phyloP scores from a whole-genome alignment of 2,113 vertebrate species.

The Anolis carolinensis region DNA sequence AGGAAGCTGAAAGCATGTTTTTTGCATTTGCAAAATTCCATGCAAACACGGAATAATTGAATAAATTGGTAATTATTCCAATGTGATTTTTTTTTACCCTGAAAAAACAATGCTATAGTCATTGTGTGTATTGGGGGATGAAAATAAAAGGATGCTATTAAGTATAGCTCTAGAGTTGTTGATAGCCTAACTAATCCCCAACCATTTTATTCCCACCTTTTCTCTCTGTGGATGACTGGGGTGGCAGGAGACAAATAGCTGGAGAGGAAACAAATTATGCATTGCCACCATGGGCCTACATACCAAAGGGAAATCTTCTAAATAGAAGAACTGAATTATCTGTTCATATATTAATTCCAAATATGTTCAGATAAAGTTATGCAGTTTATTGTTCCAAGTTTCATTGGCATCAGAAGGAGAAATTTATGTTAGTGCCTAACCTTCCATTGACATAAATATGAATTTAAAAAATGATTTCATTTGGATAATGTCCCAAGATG shows the following conservation, averaged over 20 bases:
- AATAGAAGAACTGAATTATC: not conserved
- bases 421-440: not conserved
- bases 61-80: not conserved
- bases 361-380: not conserved
- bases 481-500: not conserved
- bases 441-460: not conserved
- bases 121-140: conserved; percentile 15
- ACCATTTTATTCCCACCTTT: not conserved
- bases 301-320: not conserved
- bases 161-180: not conserved
- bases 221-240: not conserved
- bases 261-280: not conserved
- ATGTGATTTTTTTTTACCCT: conserved; percentile 10
- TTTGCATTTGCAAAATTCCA: conserved; percentile 29
- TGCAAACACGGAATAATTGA: conserved; percentile 25
- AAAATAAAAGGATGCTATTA: conserved; percentile 5
- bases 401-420: not conserved
- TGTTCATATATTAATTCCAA: not conserved
- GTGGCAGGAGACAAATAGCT: not conserved
- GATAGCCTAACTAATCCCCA: not conserved
- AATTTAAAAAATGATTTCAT: not conserved
- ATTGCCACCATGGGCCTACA: not conserved
- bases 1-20: conserved; percentile 10
- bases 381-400: not conserved
- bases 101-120: conserved; percentile 2